phyloP scores from a whole-genome alignment of 2,888 invertebrate species.

The Agrotis puta region DNA sequence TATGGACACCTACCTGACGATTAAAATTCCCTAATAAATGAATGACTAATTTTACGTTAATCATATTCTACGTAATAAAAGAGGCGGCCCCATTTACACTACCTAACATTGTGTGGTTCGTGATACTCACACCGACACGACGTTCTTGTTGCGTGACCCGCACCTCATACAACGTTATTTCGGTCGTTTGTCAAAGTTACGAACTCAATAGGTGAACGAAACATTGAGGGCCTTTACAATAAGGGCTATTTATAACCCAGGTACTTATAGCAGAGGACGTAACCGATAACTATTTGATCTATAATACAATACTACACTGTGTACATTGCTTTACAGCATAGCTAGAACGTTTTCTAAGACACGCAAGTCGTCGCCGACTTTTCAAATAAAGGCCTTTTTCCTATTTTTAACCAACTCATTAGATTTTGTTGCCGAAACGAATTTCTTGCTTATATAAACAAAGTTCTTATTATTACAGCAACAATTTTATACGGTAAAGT shows the following conservation, averaged over 20 bases:
- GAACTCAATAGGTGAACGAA: slow-evolving; percentile 33
- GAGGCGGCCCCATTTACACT: slow-evolving; percentile 89
- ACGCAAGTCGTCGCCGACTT: slow-evolving; percentile 8
- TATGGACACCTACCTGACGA: slow-evolving; percentile 82
- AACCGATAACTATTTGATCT: slow-evolving; percentile 25
- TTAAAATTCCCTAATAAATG: slow-evolving; percentile 85
- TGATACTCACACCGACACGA: slow-evolving; percentile 34
- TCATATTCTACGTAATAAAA: slow-evolving; percentile 78
- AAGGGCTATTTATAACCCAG: slow-evolving; percentile 33
- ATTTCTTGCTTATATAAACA: slow-evolving; percentile 21
- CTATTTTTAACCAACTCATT: slow-evolving; percentile 16
- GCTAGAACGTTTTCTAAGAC: slow-evolving; percentile 13
- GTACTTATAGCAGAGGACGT: slow-evolving; percentile 42
- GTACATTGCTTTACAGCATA: slow-evolving; percentile 16
- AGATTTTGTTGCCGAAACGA: slow-evolving; percentile 16
- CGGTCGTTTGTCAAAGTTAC: slow-evolving; percentile 20
- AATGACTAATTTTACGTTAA: slow-evolving; percentile 79
- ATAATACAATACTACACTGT: slow-evolving; percentile 24
- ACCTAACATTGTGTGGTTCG: slow-evolving; percentile 70
- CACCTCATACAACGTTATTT: slow-evolving; percentile 27
- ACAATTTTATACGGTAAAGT: slow-evolving; percentile 40
- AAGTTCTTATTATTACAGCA: slow-evolving; percentile 35
- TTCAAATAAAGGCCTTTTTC: slow-evolving; percentile 41
- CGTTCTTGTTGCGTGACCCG: slow-evolving; percentile 31
- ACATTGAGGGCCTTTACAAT: slow-evolving; percentile 43